phyloP scores from a whole-genome alignment of 2,888 invertebrate species.

The Chouioia cunea region DNA sequence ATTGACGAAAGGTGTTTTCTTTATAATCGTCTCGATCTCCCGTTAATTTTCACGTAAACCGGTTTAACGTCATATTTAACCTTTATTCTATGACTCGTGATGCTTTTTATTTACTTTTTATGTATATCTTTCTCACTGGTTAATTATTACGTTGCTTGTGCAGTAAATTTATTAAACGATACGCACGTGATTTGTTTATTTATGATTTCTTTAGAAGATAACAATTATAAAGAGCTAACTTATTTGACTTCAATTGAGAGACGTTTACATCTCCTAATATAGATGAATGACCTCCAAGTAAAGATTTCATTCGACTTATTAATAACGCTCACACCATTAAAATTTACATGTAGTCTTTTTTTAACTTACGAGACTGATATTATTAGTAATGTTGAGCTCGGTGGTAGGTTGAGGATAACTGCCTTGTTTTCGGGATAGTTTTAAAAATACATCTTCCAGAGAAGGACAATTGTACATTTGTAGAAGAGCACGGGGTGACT shows the following conservation, averaged over 20 bases:
- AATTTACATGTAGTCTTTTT: neutral
- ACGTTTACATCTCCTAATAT: too few relatives aligned
- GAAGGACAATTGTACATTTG: slow-evolving; percentile 86
- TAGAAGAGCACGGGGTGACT: slow-evolving; percentile 86
- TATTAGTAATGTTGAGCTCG: slow-evolving; percentile 79
- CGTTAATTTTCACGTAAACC: slow-evolving; percentile 10
- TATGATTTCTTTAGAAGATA: too few relatives aligned
- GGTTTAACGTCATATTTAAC: neutral
- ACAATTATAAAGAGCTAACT: too few relatives aligned
- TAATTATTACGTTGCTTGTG: too few relatives aligned
- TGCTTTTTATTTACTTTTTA: too few relatives aligned
- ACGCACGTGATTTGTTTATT: too few relatives aligned
- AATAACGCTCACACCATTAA: too few relatives aligned
- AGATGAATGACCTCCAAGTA: neutral
- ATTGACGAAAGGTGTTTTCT: slow-evolving; percentile 14
- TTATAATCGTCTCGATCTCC: neutral
- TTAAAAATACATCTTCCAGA: slow-evolving; percentile 93
- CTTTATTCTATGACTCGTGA: too few relatives aligned
- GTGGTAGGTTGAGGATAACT: slow-evolving; percentile 61
- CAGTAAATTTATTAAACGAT: too few relatives aligned
- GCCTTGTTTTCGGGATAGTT: slow-evolving; percentile 84
- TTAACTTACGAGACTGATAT: slow-evolving; percentile 77
- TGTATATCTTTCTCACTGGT: too few relatives aligned
- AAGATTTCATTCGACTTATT: neutral
- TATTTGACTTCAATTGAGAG: too few relatives aligned